Percentiles rank a stretch among this genome's conserved stretches.
These are phyloP conservation scores for Bufotes viridis DNA, from an alignment of 2,797 vertebrate species.

Conservation along the genomic window DNA sequence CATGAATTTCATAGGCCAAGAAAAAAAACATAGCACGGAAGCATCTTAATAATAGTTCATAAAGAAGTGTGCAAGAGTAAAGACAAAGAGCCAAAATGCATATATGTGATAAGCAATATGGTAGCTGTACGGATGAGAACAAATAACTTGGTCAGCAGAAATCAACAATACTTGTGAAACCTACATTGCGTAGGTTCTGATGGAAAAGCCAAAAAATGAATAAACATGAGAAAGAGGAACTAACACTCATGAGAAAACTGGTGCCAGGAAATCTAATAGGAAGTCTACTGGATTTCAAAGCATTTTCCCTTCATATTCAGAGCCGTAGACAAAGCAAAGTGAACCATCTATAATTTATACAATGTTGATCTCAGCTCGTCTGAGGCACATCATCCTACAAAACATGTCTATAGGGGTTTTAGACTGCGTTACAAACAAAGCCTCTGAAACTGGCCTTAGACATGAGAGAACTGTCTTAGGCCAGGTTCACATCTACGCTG, in stretches of 20 bases:
- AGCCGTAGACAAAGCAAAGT: conserved; percentile 18
- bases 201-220: conserved; percentile 21
- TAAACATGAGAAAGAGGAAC: conserved; percentile 54
- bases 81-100: background rate
- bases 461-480: background rate
- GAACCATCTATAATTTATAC: background rate
- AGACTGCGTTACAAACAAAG: background rate
- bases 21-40: too few relatives aligned
- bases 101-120: background rate
- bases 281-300: conserved; percentile 45
- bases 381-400: background rate
- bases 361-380: background rate
- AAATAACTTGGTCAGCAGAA: conserved; percentile 40
- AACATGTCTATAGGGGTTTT: background rate
- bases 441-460: background rate
- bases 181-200: conserved; percentile 22
- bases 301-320: conserved; percentile 16
- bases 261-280: conserved; percentile 44
- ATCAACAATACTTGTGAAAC: conserved; percentile 41
- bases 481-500: too few relatives aligned
- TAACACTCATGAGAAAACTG: conserved; percentile 16
- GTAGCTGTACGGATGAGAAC: background rate
- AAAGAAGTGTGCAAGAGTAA: background rate
- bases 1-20: too few relatives aligned
- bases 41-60: background rate